phyloP scores from a whole-genome alignment of 2,113 vertebrate genomes.

The Hypomesus transpacificus region DNA sequence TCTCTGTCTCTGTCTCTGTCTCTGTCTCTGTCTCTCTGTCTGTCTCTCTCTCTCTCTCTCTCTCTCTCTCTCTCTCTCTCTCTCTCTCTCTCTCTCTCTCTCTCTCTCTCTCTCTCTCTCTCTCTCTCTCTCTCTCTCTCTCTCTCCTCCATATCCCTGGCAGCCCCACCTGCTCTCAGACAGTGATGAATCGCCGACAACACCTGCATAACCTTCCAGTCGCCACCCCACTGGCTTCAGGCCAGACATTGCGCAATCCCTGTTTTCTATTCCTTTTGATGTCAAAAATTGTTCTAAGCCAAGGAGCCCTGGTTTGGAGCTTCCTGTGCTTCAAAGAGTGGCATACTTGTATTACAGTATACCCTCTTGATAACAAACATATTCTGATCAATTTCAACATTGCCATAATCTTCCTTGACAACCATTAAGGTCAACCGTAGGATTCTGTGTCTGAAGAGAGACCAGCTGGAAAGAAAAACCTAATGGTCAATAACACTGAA shows the following conservation, averaged over 20 bases:
- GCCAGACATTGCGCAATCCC: constrained; percentile 14
- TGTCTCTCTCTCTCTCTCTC: constrained; percentile 1
- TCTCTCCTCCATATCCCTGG: neutral
- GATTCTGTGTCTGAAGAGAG: no score
- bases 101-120: neutral
- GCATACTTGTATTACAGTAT: no score
- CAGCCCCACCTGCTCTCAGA: constrained; percentile 16
- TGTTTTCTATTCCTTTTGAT: constrained; percentile 37
- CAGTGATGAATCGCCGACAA: constrained; percentile 40
- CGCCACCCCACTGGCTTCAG: constrained; percentile 10
- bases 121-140: neutral
- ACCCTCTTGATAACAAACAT: no score
- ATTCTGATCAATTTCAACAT: no score
- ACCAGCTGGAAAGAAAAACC: no score
- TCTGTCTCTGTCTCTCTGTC: neutral
- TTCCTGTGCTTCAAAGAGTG: neutral
- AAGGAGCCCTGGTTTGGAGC: neutral
- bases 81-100: neutral
- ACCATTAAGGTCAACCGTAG: no score
- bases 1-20: constrained; percentile 7
- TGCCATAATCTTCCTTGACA: no score
- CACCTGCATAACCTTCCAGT: constrained; percentile 30
- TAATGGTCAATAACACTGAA: no score
- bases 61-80: constrained; percentile 7
- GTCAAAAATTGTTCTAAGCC: constrained; percentile 7